Base-by-base conservation (phyloP, 2,797 vertebrate genomes). In the Chiroxiphia lanceolata region DNA sequence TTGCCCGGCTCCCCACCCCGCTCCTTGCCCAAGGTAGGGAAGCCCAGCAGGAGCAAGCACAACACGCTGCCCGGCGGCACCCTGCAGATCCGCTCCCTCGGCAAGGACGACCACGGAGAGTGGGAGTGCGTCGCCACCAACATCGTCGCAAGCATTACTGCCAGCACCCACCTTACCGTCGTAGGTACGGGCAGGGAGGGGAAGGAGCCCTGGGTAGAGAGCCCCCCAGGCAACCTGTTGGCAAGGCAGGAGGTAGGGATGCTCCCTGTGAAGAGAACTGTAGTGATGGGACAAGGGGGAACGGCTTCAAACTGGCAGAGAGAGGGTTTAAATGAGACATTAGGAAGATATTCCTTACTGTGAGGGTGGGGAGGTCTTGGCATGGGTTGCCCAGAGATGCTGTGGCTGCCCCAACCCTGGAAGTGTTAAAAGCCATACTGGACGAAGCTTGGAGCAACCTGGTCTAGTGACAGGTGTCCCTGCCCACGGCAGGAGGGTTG, bases 51-150 rank as follows among this genome's bases (percentile, higher is more conserved):
- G 98, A 99, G 99, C 98, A 99, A 99, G 98, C 99, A 99, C 99
- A 99, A 98, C 94, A 98, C 99, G 97, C 98, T 99, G 98, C 98
- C 99, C 74, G 99, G 99, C 18, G 99, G 99, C 97, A 99, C 99
- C 98, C 98, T 99, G 97, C 99, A 99, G 98, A 99, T 99, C 95
- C 97, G 98, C 92, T 99, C 99, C 91, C 98, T 99, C 97, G 99
- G 99, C 98, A 99, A 99, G 98, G 99, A 99, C 79, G 99, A 99
- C 98, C 99, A 99, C 5, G 99, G 99, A 97, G 99, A 99, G 97
- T 99, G 99, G 99, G 99, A 99, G 98, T 99, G 99, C 94, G 97
- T 99, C 18, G 99, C 99, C 97, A 99, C 99, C 98, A 99, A 99
- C 60, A 98, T 99, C 89, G 99, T 99, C 97, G 99, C 99, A 21